Base-by-base conservation (phyloP, 2,888 invertebrate genomes). In the Cephus runcator region DNA sequence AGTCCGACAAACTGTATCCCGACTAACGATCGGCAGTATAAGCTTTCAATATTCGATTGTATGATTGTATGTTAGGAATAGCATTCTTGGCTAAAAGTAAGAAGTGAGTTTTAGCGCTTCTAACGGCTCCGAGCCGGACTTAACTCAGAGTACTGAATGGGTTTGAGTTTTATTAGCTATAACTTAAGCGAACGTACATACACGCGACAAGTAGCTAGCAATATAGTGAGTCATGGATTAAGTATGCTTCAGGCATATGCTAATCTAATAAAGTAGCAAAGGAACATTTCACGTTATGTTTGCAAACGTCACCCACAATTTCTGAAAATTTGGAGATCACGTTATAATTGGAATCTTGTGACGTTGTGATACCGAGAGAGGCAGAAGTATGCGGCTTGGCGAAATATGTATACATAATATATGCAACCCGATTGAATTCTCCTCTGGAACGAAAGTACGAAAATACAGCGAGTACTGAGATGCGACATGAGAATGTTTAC, bases 401-500 rank as follows among this genome's bases (percentile, higher is more conserved):
- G 56, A 23, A 56, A 23, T 56, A 56, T 23, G 9, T 23, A 56
- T 9, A 23, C 56, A 56, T 15, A 56, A 15, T 23, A 56, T 56
- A 56, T 56, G 23, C 56, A 56, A 23, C 23, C 9, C 2, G 23
- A 15, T 56, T 56, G 9, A 56, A 56, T 23, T 6, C 9, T 9
- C 23, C 56, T 56, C 9, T 4, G 9, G 2, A 56, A 56, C 56
- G 9, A 23, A 56, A 23, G 23, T 56, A 56, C 23, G 23, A 56
- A 79, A 23, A 56, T 56, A 56, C 9, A 9, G 56, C 56, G 23
- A 23, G 9, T 33, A 73, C 56, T 23, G 23, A 56, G 9, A 56
- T 56, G 69, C 33, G 75, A 75, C 73, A 76, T n/a, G 79, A 71
- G 35, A 69, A 40, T 77, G 79, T 69, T n/a, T 75, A 87, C 92